Evolutionary conservation across 2,113 vertebrate species (phyloP), one percentile per base, ranked within the genome.

Genomic region (Pleuronectes platessa): DNA sequence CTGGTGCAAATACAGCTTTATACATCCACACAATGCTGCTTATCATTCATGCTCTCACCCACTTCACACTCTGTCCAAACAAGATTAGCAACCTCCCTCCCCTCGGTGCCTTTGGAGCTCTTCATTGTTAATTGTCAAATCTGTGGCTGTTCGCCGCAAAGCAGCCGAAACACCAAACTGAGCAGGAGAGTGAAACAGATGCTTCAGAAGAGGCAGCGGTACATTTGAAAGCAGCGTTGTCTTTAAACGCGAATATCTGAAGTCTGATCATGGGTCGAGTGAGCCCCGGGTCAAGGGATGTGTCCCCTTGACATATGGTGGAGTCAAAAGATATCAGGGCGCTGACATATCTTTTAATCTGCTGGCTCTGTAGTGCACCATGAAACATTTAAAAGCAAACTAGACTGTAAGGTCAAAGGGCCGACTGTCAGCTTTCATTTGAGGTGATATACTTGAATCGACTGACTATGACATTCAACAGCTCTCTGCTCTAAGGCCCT

Each of bases 261-360:
- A 53, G 62, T 35, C 21, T n/a, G 27, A 74, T 61, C 69, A 66
- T 81, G 35, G 72, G 40, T 78, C 61, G 24, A 60, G 42, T 31
- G 14, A 82, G 51, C 68, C 55, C 10, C 55, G 18, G 61, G 63
- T 76, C 67, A 82, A 65, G 66, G 51, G 51, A 78, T 64, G 49
- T 74, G 72, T 81, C 66, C 67, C 61, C 64, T 61, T 73, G 65
- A 79, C 62, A 74, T 75, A 54, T 53, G 24, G 62, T n/a, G 18
- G 23, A 59, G 62, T 85, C 76, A 67, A 2, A 76, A 53, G 65
- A 65, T 42, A 56, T 84, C 49, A 75, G 64, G 27, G 23, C n/a
- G 51, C 42, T 51, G 53, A 64, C 42, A 78, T 62, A 53, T 86
- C 73, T 68, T 55, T 35, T 35, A 70, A 56, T 13, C 23, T 58